Base-by-base conservation (phyloP, 37 sponge, comb jelly and placozoan species). In the Oscarella lobularis region DNA sequence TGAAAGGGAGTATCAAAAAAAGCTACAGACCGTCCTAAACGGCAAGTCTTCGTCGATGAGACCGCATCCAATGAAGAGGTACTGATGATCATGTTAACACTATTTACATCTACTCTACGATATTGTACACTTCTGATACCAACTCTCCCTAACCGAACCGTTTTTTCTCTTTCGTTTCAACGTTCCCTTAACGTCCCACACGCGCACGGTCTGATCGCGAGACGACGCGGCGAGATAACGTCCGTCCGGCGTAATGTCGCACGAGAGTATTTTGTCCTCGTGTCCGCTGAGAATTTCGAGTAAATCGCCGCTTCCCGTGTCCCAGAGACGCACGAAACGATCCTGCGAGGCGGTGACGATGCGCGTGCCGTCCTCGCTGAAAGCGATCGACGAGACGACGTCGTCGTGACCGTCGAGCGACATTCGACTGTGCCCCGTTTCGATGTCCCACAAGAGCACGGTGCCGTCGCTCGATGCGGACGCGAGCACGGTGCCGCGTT, bases 1-100 rank as follows among this genome's bases (percentile, higher is more conserved):
- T 31, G 91, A 90, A 68, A 40, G 2, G 3, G 39, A 73, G 38
- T 78, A 90, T 66, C 67, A 90, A 38, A 35, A 35, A 55, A 76
- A 82, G 73, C 76, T 90, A 6, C 70, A 74, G 35, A 60, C 48
- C 0, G 84, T 81, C 0, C 38, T 90, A 6, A n/a, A n/a, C n/a
- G n/a, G n/a, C n/a, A n/a, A n/a, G n/a, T n/a, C n/a, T n/a, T n/a
- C n/a, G n/a, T n/a, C n/a, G n/a, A n/a, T n/a, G n/a, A n/a, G n/a
- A n/a, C n/a, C n/a, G n/a, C n/a, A n/a, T n/a, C n/a, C n/a, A n/a
- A n/a, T n/a, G n/a, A n/a, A n/a, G n/a, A n/a, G n/a, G n/a, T n/a
- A n/a, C n/a, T n/a, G n/a, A n/a, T n/a, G n/a, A n/a, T n/a, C n/a
- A n/a, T n/a, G n/a, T n/a, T n/a, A n/a, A n/a, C n/a, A n/a, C n/a